phyloP scores from a whole-genome alignment of 2,888 invertebrate species.

The Ptychoptera contaminata region DNA sequence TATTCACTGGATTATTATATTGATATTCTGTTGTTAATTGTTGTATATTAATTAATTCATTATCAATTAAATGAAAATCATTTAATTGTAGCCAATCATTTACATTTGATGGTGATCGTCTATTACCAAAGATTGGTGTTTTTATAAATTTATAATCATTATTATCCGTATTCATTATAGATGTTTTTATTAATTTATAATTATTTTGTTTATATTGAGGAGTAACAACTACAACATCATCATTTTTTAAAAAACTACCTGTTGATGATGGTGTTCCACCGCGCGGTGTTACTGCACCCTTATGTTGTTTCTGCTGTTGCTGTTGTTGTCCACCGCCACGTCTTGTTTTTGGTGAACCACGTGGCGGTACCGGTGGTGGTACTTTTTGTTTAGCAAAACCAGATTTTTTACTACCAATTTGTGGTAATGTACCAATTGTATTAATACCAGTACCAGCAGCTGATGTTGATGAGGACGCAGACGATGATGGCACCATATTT shows the following conservation, averaged over 20 bases:
- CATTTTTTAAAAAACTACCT: conserved; percentile 9
- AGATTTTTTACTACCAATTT: conserved; percentile 33
- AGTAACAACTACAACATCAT: background rate
- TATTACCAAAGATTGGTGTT: conserved; percentile 22
- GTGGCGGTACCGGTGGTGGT: conserved; percentile 77
- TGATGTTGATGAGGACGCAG: conserved; percentile 23
- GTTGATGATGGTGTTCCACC: conserved; percentile 10
- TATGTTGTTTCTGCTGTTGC: conserved; percentile 3
- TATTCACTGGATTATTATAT: background rate
- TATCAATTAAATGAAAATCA: conserved; percentile 4
- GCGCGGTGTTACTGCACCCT: background rate
- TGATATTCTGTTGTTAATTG: background rate
- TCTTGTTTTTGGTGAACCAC: conserved; percentile 58
- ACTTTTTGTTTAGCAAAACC: conserved; percentile 52
- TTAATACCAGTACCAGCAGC: conserved; percentile 33
- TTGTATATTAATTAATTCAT: background rate
- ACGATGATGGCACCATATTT: conserved; percentile 15
- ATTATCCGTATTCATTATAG: conserved; percentile 14
- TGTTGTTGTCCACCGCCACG: conserved; percentile 22
- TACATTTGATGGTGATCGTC: conserved; percentile 28
- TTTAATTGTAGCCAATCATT: conserved; percentile 29
- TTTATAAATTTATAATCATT: conserved; percentile 5
- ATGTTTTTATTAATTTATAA: conserved; percentile 10
- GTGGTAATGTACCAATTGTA: conserved; percentile 59
- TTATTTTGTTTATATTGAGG: background rate